These are phyloP conservation scores for Mythimna ferrago DNA, from an alignment of 2,888 invertebrate species.

Conservation along the genomic window DNA sequence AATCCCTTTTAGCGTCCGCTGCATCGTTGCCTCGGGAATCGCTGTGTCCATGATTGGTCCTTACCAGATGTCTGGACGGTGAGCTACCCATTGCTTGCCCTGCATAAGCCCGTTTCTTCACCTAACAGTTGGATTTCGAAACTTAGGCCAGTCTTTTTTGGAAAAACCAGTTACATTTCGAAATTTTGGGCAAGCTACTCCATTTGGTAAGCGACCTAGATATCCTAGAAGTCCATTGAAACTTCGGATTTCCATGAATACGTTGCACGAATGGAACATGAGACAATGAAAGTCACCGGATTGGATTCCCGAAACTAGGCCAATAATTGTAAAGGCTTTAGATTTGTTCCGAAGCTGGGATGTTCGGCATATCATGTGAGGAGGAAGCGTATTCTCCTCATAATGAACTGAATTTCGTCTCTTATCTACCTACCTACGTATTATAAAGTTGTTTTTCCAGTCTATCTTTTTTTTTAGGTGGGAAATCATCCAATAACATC, in stretches of 20 bases:
- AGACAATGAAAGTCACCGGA: slow-evolving; percentile 42
- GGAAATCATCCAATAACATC: no score
- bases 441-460: background rate
- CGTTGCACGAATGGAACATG: slow-evolving; percentile 35
- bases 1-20: no score
- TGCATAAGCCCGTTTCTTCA: background rate
- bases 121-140: background rate
- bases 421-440: background rate
- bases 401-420: background rate
- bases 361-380: background rate
- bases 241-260: slow-evolving; percentile 40
- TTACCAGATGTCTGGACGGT: no score
- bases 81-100: no score
- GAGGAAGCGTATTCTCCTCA: background rate
- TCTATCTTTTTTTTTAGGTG: no score
- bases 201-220: slow-evolving; percentile 36
- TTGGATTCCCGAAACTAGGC: slow-evolving; percentile 46
- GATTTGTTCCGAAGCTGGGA: slow-evolving; percentile 6
- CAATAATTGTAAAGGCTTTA: slow-evolving; percentile 48
- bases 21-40: no score
- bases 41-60: no score
- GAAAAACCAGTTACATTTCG: background rate
- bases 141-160: background rate
- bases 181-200: slow-evolving; percentile 10
- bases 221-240: slow-evolving; percentile 16